Evolutionary conservation across 1,140 invertebrate species (phyloP).

Genomic region (Coenobita brevimanus): DNA sequence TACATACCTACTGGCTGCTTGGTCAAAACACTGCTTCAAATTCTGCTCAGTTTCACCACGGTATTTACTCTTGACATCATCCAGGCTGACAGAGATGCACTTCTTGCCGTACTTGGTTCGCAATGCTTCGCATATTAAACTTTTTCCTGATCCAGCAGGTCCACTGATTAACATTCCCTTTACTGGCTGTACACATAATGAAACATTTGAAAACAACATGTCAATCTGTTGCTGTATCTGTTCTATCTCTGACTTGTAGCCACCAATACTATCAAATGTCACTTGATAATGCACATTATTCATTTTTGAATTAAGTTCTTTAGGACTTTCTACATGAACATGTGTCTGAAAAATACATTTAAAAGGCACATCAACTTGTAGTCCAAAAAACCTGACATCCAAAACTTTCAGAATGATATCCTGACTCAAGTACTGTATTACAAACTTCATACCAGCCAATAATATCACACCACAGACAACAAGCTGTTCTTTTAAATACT

Average conservation of each 20-base stretch:
- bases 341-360: conserved; percentile 31
- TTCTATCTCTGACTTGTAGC: conserved; percentile 28
- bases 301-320: neutral
- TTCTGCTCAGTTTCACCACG: conserved; percentile 48
- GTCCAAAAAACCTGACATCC: conserved; percentile 21
- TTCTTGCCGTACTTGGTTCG: conserved; percentile 37
- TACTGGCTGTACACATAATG: neutral
- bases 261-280: conserved; percentile 35
- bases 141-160: conserved; percentile 48
- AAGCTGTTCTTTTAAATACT: conserved; percentile 51
- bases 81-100: conserved; percentile 11
- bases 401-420: conserved; percentile 25
- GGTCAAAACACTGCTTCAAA: conserved; percentile 25
- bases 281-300: neutral
- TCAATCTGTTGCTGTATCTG: conserved; percentile 29
- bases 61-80: conserved; percentile 48
- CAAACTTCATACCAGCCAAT: neutral
- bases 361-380: conserved; percentile 1
- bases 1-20: conserved; percentile 31
- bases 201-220: conserved; percentile 20
- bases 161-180: conserved; percentile 58
- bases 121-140: conserved; percentile 44
- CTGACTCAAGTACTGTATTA: conserved; percentile 52
- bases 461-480: conserved; percentile 1
- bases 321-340: neutral